A percentile compares a stretch with the other conserved stretches of the same genome.
phyloP scores from a whole-genome alignment of 2,797 vertebrate genomes.

The Sphenopsis melanotis region DNA sequence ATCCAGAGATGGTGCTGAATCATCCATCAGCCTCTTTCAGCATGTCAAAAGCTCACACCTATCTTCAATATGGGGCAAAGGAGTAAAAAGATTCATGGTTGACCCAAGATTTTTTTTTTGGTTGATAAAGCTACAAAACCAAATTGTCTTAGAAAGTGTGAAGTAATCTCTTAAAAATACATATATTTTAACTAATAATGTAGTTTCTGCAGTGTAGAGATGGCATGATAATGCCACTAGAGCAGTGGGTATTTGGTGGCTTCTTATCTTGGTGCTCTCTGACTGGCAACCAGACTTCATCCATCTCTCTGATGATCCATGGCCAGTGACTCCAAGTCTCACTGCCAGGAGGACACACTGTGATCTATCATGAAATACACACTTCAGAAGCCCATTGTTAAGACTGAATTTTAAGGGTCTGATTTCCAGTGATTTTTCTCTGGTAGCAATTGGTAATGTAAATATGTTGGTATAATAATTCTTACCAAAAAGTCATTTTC shows the following conservation, averaged over 20 bases:
- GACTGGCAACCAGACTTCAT: neutral
- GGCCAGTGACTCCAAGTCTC: neutral
- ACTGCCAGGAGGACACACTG: neutral
- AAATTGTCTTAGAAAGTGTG: neutral
- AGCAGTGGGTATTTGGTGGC: neutral
- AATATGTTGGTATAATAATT: neutral
- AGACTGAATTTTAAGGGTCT: neutral
- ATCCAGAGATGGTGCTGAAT: neutral
- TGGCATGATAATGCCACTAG: neutral
- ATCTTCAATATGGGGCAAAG: neutral
- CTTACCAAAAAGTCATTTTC: neutral
- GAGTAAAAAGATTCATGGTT: neutral
- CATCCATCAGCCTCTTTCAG: neutral
- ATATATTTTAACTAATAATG: neutral
- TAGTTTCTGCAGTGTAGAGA: neutral
- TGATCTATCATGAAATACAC: neutral
- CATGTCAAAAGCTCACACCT: neutral
- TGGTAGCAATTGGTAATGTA: neutral
- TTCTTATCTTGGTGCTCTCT: neutral
- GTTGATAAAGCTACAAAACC: neutral
- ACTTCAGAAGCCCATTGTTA: rapidly evolving
- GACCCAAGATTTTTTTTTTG: neutral
- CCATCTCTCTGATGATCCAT: neutral
- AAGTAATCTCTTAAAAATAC: neutral
- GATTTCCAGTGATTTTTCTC: neutral